phyloP scores from a whole-genome alignment of 2,888 invertebrate genomes.

The Nyleta sp. region DNA sequence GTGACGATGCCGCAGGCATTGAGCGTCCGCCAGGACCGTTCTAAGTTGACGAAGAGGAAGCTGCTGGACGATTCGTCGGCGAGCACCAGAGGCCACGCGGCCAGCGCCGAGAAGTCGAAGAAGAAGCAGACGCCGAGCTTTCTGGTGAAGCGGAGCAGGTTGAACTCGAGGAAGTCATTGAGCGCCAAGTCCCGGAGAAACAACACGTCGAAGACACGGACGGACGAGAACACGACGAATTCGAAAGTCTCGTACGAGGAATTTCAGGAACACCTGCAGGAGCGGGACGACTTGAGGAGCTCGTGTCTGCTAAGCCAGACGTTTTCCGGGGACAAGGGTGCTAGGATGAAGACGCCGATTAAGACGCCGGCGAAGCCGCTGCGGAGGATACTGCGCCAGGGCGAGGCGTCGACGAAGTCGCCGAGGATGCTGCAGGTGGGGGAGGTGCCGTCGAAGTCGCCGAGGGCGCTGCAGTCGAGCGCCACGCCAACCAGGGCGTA shows the following conservation, averaged over 20 bases:
- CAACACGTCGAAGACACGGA: constrained; percentile 34
- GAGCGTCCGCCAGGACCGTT: constrained; percentile 70
- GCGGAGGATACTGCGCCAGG: constrained; percentile 69
- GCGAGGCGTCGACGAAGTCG: constrained; percentile 67
- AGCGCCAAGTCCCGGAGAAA: constrained; percentile 19
- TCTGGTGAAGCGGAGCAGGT: constrained; percentile 43
- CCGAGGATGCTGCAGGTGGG: constrained; percentile 22
- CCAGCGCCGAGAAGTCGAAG: constrained; percentile 67
- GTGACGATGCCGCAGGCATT: constrained; percentile 69
- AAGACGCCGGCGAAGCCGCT: constrained; percentile 75
- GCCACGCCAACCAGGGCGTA: constrained; percentile 25
- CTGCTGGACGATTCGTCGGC: constrained; percentile 73
- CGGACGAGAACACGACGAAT: constrained; percentile 11
- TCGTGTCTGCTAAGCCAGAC: constrained; percentile 82
- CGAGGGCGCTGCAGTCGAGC: constrained; percentile 19
- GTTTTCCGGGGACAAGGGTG: constrained; percentile 73
- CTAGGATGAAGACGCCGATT: constrained; percentile 72
- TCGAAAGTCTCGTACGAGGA: constrained; percentile 73
- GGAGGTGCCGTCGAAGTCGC: constrained; percentile 38
- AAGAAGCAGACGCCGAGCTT: constrained; percentile 42
- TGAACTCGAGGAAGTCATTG: constrained; percentile 20
- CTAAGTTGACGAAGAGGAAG: constrained; percentile 76
- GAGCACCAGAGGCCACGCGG: constrained; percentile 69
- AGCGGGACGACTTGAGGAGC: constrained; percentile 84
- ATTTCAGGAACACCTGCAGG: constrained; percentile 84